Evolutionary conservation across 2,797 vertebrate species (phyloP), one percentile per base, ranked within the genome.

Genomic region (Channallabes apus): DNA sequence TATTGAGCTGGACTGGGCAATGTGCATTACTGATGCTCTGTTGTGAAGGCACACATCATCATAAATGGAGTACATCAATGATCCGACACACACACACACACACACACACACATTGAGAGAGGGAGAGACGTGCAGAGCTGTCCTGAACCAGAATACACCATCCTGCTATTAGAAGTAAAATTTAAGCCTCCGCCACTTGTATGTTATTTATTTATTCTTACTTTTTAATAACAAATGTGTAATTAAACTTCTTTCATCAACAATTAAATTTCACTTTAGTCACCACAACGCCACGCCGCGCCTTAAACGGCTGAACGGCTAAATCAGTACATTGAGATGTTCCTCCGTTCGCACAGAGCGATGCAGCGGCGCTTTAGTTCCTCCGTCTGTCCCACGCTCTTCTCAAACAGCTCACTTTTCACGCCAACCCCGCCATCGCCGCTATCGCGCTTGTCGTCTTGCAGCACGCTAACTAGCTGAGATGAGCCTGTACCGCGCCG

Each of bases 51-150:
- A 90, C 64, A 91, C 93, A 94, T 95, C 93, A 93, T 87, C 87
- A 88, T 93, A 94, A 95, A 94, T 94, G 93, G 90, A 91, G 89
- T 80, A 87, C 92, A 95, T 94, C 24, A 82, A 32, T 62, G 93
- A 94, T 94, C 93, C 84, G 82, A 86, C 79, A 76, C 90, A 90
- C 89, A 87, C 89, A 86, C 83, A 75, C 90, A 90, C 89, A 86
- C 89, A 84, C 90, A 88, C 89, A 59, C 56, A 56, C 89, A 85
- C 46, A 46, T 2, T 46, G 46, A 46, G 46, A 46, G 46, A 8
- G 41, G 11, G 89, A 88, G 87, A 89, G n/a, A 67, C 3, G 14
- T 12, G 9, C 5, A 88, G 89, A 90, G 90, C 77, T 85, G 90
- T 90, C 90, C 88, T 92, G 90, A 90, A 91, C 90, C 86, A 86